Base-by-base conservation (phyloP, 2,797 vertebrate genomes). In the Xerus rutilus region DNA sequence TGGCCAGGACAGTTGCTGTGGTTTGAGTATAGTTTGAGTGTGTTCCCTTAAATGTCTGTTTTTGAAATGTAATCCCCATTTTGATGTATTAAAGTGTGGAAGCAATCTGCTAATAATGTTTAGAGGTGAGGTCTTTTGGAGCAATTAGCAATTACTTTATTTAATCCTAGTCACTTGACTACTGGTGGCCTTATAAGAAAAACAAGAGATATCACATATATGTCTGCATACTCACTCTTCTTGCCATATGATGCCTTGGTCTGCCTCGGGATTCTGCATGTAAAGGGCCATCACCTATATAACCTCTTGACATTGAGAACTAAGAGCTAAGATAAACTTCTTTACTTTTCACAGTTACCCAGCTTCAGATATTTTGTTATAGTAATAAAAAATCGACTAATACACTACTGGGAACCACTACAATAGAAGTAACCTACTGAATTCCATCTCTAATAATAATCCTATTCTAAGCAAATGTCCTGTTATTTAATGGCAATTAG, bases 171-270 rank as follows among this genome's bases (percentile, higher is more conserved):
- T n/a, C 7, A 14, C 54, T 35, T 23, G 25, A 45, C 20, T 62
- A 2, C 39, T 23, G 25, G 28, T n/a, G 52, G 11, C 7, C 73
- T 73, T 83, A 21, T 21, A 45, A 18, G 35, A 64, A 88, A 43
- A 65, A 14, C 10, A 7, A 73, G 17, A n/a, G 47, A 43, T 4
- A 28, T 28, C 45, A 43, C 23, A 35, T 9, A 47, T 57, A 73
- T 8, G 32, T 32, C 5, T 4, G 7, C 4, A 49, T 12, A 11
- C 15, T 14, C 0, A 20, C 7, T 28, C 21, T 10, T n/a, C 69
- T 65, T 79, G 9, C 1, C 13, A 62, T 25, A 14, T 13, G 45
- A 13, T 88, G 6, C 39, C 15, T 3, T 62, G 10, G 21, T 17
- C 30, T 54, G 14, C 1, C 15, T 73, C 28, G 54, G 72, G 43